Conservation (phyloP, 2,797 vertebrate species). For the Telmatherina bonti region DNA sequence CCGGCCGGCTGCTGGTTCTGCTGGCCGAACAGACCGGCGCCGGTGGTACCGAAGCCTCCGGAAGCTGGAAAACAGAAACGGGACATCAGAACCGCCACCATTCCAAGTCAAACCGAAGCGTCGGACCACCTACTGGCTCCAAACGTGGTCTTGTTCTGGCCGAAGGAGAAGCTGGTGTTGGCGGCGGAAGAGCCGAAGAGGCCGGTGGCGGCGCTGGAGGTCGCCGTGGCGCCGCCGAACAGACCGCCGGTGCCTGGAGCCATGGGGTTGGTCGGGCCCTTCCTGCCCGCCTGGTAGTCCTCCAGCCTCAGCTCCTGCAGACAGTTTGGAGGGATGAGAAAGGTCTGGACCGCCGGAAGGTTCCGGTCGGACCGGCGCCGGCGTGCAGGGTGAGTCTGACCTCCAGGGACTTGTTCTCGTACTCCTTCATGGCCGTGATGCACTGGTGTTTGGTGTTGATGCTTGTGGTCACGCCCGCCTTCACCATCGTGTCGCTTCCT, state of each 20-base stretch:
- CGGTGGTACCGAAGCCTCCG: slow-evolving; percentile 87
- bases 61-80: slow-evolving; percentile 20
- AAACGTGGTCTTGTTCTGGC: slow-evolving; percentile 90
- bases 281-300: slow-evolving; percentile 95
- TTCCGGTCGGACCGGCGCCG: too few relatives aligned
- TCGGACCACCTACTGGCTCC: slow-evolving; percentile 85
- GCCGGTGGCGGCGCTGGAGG: slow-evolving; percentile 88
- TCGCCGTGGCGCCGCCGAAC: slow-evolving; percentile 87
- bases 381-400: slow-evolving; percentile 73
- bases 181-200: slow-evolving; percentile 90
- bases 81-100: too few relatives aligned
- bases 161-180: slow-evolving; percentile 91
- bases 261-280: slow-evolving; percentile 92
- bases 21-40: slow-evolving; percentile 88
- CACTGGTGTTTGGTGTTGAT: slow-evolving; percentile 99
- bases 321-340: too few relatives aligned
- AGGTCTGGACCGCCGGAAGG: too few relatives aligned
- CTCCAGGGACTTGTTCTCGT: slow-evolving; percentile 97
- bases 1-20: slow-evolving; percentile 51
- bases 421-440: slow-evolving; percentile 99
- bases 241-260: slow-evolving; percentile 82
- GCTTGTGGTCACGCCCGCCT: slow-evolving; percentile 94
- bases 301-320: slow-evolving; percentile 92
- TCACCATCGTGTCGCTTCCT: slow-evolving; percentile 96
- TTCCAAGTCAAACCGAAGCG: too few relatives aligned